These are phyloP conservation scores for Hetaerina americana DNA, from an alignment of 1,140 invertebrate genomes.

Conservation along the genomic window DNA sequence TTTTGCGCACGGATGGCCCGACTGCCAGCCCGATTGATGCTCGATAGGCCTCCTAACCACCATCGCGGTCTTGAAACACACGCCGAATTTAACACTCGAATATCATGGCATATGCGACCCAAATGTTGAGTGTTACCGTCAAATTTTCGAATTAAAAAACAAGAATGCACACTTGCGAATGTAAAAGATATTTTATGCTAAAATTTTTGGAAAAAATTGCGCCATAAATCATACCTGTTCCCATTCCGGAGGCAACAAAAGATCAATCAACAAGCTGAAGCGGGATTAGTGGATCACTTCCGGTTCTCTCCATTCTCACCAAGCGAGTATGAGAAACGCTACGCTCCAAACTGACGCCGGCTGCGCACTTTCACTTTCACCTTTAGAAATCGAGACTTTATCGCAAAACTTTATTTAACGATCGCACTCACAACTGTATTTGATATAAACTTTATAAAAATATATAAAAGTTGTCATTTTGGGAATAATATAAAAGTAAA, in stretches of 20 bases:
- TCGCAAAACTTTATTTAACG: too few relatives aligned
- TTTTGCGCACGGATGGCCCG: conserved; percentile 19
- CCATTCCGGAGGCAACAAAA: conserved; percentile 10
- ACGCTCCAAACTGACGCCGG: not conserved
- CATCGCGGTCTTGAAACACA: conserved; percentile 7
- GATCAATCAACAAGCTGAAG: conserved; percentile 10
- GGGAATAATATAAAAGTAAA: too few relatives aligned
- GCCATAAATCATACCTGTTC: conserved; percentile 7
- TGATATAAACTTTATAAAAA: too few relatives aligned
- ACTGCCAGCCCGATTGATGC: conserved; percentile 17
- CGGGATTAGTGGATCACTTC: conserved; percentile 11
- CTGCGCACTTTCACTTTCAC: not conserved
- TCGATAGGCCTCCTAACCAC: conserved; percentile 25
- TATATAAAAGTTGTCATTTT: too few relatives aligned
- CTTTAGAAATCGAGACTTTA: too few relatives aligned
- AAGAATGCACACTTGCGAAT: not conserved
- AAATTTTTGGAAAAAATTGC: not conserved
- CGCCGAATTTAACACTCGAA: not conserved
- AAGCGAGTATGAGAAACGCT: not conserved
- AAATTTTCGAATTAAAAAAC: not conserved
- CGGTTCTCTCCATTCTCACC: conserved; percentile 3
- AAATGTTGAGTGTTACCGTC: not conserved
- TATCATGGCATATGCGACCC: not conserved
- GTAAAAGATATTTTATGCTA: not conserved
- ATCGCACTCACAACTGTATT: too few relatives aligned